Conservation (phyloP, 2,797 vertebrate genomes). For the Miichthys miiuy region DNA sequence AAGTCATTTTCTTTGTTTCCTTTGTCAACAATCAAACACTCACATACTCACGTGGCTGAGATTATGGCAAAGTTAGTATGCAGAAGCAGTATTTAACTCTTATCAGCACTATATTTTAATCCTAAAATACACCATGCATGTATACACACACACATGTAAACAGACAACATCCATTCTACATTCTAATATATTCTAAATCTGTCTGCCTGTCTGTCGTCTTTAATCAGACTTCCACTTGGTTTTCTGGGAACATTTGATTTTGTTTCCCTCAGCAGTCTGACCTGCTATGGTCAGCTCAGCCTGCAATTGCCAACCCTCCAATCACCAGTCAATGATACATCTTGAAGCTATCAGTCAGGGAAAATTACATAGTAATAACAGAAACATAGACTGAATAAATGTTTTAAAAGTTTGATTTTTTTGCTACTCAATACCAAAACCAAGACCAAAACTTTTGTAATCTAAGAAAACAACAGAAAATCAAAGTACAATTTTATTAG, state of each 20-base stretch:
- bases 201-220: constrained; percentile 10
- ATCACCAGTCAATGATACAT: constrained; percentile 62
- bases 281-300: constrained; percentile 35
- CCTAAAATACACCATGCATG: constrained; percentile 5
- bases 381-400: constrained; percentile 24
- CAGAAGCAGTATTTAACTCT: constrained; percentile 4
- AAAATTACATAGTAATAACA: constrained; percentile 59
- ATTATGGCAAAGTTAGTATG: constrained; percentile 12
- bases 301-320: constrained; percentile 58
- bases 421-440: not conserved
- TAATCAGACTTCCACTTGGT: constrained; percentile 38
- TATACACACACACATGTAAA: not conserved
- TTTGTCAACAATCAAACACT: constrained; percentile 45
- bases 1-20: constrained; percentile 37
- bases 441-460: constrained; percentile 32
- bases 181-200: constrained; percentile 37
- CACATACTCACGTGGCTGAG: constrained; percentile 7
- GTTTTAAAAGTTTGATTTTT: constrained; percentile 34
- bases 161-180: not conserved
- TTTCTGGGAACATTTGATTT: constrained; percentile 52
- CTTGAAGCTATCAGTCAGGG: constrained; percentile 56
- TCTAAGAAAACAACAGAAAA: constrained; percentile 17
- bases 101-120: not conserved
- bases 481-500: not conserved
- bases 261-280: constrained; percentile 40